Evolutionary conservation across 2,888 invertebrate genomes (phyloP), one percentile per base, ranked within the genome.

Genomic region (Toxonevra muliebris): DNA sequence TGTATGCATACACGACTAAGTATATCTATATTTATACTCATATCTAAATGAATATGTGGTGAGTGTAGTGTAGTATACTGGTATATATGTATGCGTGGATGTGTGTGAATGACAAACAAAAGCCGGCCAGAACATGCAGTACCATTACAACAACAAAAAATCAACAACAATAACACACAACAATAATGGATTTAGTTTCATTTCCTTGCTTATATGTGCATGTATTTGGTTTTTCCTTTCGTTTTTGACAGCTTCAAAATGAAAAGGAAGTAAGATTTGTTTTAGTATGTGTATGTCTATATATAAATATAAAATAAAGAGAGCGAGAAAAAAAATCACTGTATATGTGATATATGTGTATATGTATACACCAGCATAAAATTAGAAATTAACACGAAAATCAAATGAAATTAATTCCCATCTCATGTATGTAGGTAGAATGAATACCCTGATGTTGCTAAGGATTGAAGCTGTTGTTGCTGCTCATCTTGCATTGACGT

Each of bases 141-240:
- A 17, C 48, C 61, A 66, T 62, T 67, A 66, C 69, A 76, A 78
- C 63, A 79, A 79, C 79, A 30, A 30, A 30, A 30, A 30, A 30
- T 7, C 30, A 30, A 7, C 30, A 30, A 30, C 30, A 30, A 7
- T 30, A 30, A 30, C 30, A 30, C 2, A 30, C 30, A 30, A 30
- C 30, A 30, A 30, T 30, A 78, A 79, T 79, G 79, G 79, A 79
- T 69, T 65, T 58, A 65, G 55, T 58, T 65, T 61, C 53, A 54
- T 66, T 69, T 60, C 40, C 53, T 59, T 10, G 17, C 15, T 30
- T 43, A 13, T 43, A 13, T 30, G 57, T 57, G 19, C 3, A 19
- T 2, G 30, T 30, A 30, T 7, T 30, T 30, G 30, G 30, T 30
- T 17, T 57, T 19, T 7, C 30, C 40, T 13, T 55, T 20, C n/a